phyloP scores from a whole-genome alignment of 2,888 invertebrate genomes.

The Polymixis lichenea region DNA sequence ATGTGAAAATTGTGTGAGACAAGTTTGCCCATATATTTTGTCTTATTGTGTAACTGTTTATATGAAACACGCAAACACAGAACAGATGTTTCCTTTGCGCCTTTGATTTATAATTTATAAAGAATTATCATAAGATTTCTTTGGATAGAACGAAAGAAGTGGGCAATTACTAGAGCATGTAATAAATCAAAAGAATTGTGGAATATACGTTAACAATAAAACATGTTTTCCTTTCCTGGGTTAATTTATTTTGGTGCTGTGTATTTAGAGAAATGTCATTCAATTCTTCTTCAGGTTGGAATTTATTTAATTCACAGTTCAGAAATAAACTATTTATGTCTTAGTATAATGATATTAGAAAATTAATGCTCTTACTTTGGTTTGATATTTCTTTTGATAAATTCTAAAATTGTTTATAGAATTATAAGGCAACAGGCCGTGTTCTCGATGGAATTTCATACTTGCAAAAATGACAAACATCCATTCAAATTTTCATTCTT shows the following conservation, averaged over 20 bases:
- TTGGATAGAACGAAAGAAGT: constrained; percentile 64
- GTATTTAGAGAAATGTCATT: background rate
- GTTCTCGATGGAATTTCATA: background rate
- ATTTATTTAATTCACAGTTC: background rate
- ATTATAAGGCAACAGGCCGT: background rate
- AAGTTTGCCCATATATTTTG: constrained; percentile 74
- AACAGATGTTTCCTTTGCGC: constrained; percentile 79
- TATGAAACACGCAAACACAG: constrained; percentile 70
- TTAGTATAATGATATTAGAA: background rate
- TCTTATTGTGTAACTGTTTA: constrained; percentile 77
- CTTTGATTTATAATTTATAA: constrained; percentile 76
- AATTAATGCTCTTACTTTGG: background rate
- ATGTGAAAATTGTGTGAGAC: constrained; percentile 74
- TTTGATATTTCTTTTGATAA: background rate
- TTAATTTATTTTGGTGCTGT: constrained; percentile 43
- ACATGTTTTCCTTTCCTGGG: constrained; percentile 43
- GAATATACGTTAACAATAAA: constrained; percentile 45
- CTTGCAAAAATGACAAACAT: background rate
- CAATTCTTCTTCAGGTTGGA: constrained; percentile 5
- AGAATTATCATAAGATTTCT: constrained; percentile 65
- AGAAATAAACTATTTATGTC: background rate
- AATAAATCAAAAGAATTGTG: constrained; percentile 58
- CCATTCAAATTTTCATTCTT: background rate
- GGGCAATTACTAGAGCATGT: constrained; percentile 53
- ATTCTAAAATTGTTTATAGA: background rate